Percentiles rank a stretch among this genome's conserved stretches.
Evolutionary conservation across 2,797 vertebrate genomes (phyloP).

Genomic region (Danio jaintianensis): DNA sequence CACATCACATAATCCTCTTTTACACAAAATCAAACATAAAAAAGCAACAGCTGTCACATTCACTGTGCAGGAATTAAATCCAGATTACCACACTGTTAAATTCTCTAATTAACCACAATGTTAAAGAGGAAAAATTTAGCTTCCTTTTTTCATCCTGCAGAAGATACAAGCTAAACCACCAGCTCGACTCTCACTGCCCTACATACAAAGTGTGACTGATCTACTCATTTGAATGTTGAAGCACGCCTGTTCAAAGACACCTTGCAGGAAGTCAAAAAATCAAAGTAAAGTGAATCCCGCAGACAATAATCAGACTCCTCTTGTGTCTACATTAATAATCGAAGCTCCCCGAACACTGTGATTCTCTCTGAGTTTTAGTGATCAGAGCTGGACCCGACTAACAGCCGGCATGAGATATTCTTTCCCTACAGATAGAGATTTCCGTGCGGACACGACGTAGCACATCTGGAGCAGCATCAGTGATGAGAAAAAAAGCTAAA

Average conservation of each 20-base stretch:
- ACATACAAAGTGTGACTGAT: conserved; percentile 60
- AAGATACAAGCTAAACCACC: conserved; percentile 38
- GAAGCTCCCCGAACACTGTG: neutral
- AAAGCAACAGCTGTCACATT: neutral
- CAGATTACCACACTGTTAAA: neutral
- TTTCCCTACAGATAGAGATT: conserved; percentile 3
- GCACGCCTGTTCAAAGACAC: conserved; percentile 46
- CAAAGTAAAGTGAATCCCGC: neutral
- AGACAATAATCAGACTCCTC: conserved; percentile 15
- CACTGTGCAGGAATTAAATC: neutral
- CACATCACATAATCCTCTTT: neutral
- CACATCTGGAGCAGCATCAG: conserved; percentile 50
- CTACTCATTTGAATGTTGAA: conserved; percentile 47
- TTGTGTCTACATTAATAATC: neutral
- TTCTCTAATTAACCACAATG: neutral
- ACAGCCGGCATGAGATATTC: conserved; percentile 30
- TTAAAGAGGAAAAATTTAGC: neutral
- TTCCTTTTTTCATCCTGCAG: neutral
- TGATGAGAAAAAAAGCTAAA: conserved; percentile 42
- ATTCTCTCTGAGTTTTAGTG: conserved; percentile 32
- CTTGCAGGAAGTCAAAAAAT: conserved; percentile 26
- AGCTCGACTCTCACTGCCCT: conserved; percentile 61
- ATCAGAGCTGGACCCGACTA: conserved; percentile 25
- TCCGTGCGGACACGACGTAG: neutral
- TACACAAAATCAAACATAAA: neutral